Evolutionary conservation across 2,113 vertebrate species (phyloP).

Genomic region (Epinephelus cyanopodus): DNA sequence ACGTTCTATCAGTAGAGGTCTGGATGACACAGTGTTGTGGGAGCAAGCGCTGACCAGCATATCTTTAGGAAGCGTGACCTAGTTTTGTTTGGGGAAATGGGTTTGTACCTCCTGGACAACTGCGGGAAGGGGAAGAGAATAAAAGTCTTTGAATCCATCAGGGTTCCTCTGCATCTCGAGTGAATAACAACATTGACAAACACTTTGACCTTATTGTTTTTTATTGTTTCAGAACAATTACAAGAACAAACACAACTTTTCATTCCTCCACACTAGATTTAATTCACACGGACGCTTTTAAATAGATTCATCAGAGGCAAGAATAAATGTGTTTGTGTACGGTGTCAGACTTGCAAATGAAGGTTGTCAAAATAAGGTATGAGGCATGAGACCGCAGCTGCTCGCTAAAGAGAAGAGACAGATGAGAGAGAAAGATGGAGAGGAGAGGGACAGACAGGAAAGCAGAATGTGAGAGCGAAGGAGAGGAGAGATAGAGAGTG

Average conservation of each 20-base stretch:
- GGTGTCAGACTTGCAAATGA: slow-evolving; percentile 62
- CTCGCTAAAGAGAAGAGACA: slow-evolving; percentile 52
- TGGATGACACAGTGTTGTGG: background rate
- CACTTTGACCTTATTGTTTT: background rate
- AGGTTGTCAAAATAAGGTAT: slow-evolving; percentile 64
- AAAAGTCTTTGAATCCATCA: slow-evolving; percentile 2
- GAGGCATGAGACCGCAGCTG: slow-evolving; percentile 50
- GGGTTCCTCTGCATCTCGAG: background rate
- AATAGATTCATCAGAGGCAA: slow-evolving; percentile 48
- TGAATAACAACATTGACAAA: background rate
- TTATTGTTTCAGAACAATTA: slow-evolving; percentile 25
- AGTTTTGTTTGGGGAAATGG: background rate
- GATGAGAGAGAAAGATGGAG: slow-evolving; percentile 21
- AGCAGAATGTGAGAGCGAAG: slow-evolving; percentile 29
- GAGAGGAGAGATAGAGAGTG: slow-evolving; percentile 42
- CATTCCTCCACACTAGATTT: slow-evolving; percentile 8
- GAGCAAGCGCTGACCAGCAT: background rate
- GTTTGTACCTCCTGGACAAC: slow-evolving; percentile 3
- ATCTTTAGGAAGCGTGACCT: slow-evolving; percentile 10
- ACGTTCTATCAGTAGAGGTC: slow-evolving; percentile 45
- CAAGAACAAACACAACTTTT: slow-evolving; percentile 33
- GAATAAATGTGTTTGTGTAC: slow-evolving; percentile 47
- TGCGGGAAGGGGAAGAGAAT: slow-evolving; percentile 13
- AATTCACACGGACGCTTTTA: slow-evolving; percentile 20
- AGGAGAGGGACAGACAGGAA: slow-evolving; percentile 33